These are phyloP conservation scores for Portevinia maculata DNA, from an alignment of 2,888 invertebrate genomes.

Conservation along the genomic window DNA sequence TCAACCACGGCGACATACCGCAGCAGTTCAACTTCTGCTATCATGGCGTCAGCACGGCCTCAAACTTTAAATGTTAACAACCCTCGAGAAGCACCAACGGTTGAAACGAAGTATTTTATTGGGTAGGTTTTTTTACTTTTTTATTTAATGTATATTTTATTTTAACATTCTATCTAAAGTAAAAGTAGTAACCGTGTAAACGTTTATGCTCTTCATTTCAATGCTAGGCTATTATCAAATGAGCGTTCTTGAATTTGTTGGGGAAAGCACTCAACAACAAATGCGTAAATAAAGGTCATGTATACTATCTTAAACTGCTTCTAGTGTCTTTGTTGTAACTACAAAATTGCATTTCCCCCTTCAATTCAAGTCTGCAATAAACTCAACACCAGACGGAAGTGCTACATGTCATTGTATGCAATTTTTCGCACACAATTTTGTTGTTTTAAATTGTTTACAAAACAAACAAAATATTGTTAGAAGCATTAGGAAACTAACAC, in stretches of 20 bases:
- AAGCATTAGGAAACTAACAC: neutral
- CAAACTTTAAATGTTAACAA: slow-evolving; percentile 82
- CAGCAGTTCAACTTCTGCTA: slow-evolving; percentile 78
- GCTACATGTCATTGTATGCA: slow-evolving; percentile 28
- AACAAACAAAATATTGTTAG: slow-evolving; percentile 42
- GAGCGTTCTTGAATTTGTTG: too few species aligned
- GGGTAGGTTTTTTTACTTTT: slow-evolving; percentile 79
- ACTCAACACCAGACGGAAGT: slow-evolving; percentile 55
- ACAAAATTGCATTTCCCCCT: slow-evolving; percentile 24
- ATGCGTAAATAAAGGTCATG: too few species aligned
- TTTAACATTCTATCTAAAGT: neutral
- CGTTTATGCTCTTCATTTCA: too few species aligned
- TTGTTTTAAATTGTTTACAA: slow-evolving; percentile 41
- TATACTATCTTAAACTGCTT: too few species aligned
- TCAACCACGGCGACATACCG: slow-evolving; percentile 75
- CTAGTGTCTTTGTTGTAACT: neutral
- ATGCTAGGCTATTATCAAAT: too few species aligned
- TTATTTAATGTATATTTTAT: neutral
- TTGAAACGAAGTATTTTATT: slow-evolving; percentile 81
- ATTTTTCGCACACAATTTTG: slow-evolving; percentile 21
- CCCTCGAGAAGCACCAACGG: slow-evolving; percentile 80
- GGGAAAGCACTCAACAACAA: too few species aligned
- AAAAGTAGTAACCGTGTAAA: too few species aligned
- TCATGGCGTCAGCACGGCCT: slow-evolving; percentile 77
- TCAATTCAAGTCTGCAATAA: slow-evolving; percentile 47